phyloP scores from a whole-genome alignment of 2,888 invertebrate genomes.

The Microctonus aethiopoides region DNA sequence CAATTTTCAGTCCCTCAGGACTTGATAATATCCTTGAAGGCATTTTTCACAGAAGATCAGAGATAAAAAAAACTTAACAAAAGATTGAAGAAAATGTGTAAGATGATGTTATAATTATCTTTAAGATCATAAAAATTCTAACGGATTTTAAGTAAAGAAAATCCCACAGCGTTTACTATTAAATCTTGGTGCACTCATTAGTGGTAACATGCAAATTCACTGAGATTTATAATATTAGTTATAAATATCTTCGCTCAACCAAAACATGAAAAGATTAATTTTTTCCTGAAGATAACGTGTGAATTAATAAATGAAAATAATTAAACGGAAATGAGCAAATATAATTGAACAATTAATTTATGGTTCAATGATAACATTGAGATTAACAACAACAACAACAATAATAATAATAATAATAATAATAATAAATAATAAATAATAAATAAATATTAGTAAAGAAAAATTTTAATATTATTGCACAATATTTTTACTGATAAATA shows the following conservation, averaged over 20 bases:
- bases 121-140: background rate
- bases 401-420: no score
- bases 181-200: background rate
- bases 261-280: background rate
- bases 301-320: background rate
- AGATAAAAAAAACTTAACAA: slow-evolving; percentile 18
- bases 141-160: background rate
- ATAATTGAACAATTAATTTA: background rate
- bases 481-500: no score
- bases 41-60: background rate
- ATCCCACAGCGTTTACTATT: background rate
- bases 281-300: background rate
- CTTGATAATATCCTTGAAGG: background rate
- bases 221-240: no score
- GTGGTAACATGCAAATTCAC: background rate
- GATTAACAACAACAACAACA: background rate
- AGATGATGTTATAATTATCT: background rate
- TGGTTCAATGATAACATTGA: background rate
- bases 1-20: slow-evolving; percentile 20
- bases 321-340: background rate
- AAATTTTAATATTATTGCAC: no score
- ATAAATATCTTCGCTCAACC: background rate
- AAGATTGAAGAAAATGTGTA: background rate
- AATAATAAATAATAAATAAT: no score
- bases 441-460: no score